A percentile compares a stretch with the other conserved stretches of the same genome.
Evolutionary conservation across 1,140 invertebrate species (phyloP).

Genomic region (Teleopsis dalmanni): DNA sequence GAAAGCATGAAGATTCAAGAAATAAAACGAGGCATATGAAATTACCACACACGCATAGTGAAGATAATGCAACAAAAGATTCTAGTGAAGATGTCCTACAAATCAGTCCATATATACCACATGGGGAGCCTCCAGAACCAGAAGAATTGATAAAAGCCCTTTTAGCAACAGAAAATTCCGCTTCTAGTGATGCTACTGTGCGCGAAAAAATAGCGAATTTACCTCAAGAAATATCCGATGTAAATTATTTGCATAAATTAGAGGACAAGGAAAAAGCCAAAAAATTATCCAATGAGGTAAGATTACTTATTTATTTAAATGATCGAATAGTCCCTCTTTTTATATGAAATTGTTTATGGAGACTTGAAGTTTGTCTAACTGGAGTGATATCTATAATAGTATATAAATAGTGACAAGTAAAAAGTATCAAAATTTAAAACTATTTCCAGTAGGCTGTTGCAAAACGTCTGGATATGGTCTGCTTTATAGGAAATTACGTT

Average conservation of each 20-base stretch:
- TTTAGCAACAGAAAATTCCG: slow-evolving; percentile 84
- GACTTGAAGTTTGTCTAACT: no score
- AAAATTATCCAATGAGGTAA: slow-evolving; percentile 31
- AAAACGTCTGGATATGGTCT: no score
- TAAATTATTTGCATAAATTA: slow-evolving; percentile 71
- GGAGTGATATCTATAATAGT: no score
- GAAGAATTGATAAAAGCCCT: slow-evolving; percentile 78
- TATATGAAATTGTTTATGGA: not conserved
- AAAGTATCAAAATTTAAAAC: no score
- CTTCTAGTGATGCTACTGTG: slow-evolving; percentile 86
- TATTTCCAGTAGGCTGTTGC: no score
- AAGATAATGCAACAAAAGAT: slow-evolving; percentile 24
- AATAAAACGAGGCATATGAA: slow-evolving; percentile 22
- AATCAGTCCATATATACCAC: slow-evolving; percentile 66
- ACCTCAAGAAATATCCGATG: slow-evolving; percentile 90
- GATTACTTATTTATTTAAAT: not conserved
- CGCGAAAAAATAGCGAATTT: slow-evolving; percentile 88
- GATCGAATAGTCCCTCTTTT: not conserved
- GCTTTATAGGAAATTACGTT: no score
- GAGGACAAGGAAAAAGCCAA: slow-evolving; percentile 53
- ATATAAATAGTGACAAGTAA: no score
- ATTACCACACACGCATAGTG: not conserved
- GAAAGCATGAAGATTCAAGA: slow-evolving; percentile 15
- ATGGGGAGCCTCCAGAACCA: slow-evolving; percentile 79
- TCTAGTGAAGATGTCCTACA: slow-evolving; percentile 28